Base-by-base conservation (phyloP, 2,888 invertebrate genomes). In the Anarsia innoxiella region DNA sequence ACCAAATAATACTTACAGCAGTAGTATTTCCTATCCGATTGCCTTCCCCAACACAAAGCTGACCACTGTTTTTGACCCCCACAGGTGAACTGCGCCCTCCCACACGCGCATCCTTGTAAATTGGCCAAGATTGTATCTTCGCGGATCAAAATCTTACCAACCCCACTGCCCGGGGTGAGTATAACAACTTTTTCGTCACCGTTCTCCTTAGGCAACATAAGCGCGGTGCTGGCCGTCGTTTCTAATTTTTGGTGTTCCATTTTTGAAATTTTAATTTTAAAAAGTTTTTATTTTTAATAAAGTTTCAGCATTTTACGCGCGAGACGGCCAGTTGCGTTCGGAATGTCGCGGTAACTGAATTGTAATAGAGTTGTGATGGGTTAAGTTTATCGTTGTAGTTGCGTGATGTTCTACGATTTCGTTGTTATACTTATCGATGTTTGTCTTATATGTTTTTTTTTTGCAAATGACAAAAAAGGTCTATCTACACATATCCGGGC, bases 71-170 rank as follows among this genome's bases (percentile, higher is more conserved):
- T 68, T 36, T 73, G 70, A 0, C 76, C 72, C 2, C 74, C 74
- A 53, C 84, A 84, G 0, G 73, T 61, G 13, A 83, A 78, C 40
- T 73, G 72, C 0, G 59, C 57, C 0, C 79, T 76, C 42, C 84
- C 83, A 0, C 75, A 73, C 0, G 74, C 70, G 43, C 82, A 83
- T 0, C 80, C 80, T 1, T 65, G 66, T 0, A 80, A 25, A 27
- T 68, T 72, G 0, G 71, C 63, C 19, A 82, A 40, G 5, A 82
- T 66, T 2, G 84, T 84, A 32, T 84, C 84, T 23, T 84, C 84
- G 14, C 84, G 52, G 0, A 84, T 67, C 25, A 84, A 46, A 2
- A 71, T 64, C 43, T 69, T 76, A 1, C 71, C 70, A 0, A 62
- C 58, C 1, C 65, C 69, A 25, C 62, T 61, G 5, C 36, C 44